Conservation (phyloP, 2,797 vertebrate genomes). For the Oreortyx pictus region DNA sequence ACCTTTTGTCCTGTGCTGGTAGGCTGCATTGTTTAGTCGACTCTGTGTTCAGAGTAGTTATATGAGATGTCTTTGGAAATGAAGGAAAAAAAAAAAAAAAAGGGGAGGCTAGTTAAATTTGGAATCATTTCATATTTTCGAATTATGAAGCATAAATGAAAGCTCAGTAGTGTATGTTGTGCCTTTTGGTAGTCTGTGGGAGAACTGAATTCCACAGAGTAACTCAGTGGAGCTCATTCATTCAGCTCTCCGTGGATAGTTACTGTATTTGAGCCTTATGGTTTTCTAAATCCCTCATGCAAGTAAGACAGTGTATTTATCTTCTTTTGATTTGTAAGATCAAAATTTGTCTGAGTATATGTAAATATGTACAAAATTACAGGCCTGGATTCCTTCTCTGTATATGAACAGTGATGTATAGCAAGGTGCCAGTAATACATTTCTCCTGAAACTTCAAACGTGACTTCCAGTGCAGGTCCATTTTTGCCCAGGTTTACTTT, state of each 20-base stretch:
- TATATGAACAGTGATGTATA: background rate
- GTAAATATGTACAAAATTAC: background rate
- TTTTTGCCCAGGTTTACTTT: background rate
- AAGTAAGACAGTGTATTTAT: background rate
- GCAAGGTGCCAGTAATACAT: background rate
- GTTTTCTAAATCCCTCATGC: background rate
- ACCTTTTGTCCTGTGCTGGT: conserved; percentile 81
- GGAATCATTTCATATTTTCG: conserved; percentile 77
- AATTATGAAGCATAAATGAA: conserved; percentile 73
- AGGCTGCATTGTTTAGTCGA: conserved; percentile 80
- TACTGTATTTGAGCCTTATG: background rate
- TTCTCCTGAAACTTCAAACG: background rate
- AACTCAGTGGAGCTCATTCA: conserved; percentile 7
- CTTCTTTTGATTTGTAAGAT: background rate
- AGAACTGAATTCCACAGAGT: conserved; percentile 48
- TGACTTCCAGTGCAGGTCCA: background rate
- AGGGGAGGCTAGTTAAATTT: conserved; percentile 75
- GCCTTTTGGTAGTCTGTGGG: conserved; percentile 41
- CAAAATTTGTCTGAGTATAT: background rate
- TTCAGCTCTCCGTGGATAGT: background rate
- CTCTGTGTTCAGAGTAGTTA: conserved; percentile 65
- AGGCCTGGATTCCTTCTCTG: background rate
- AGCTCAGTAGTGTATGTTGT: conserved; percentile 17
- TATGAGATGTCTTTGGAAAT: conserved; percentile 75
- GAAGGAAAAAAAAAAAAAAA: conserved; percentile 16